A percentile compares a stretch with the other conserved stretches of the same genome.
Evolutionary conservation across 2,797 vertebrate genomes (phyloP).

Genomic region (Syngnathus rostellatus): DNA sequence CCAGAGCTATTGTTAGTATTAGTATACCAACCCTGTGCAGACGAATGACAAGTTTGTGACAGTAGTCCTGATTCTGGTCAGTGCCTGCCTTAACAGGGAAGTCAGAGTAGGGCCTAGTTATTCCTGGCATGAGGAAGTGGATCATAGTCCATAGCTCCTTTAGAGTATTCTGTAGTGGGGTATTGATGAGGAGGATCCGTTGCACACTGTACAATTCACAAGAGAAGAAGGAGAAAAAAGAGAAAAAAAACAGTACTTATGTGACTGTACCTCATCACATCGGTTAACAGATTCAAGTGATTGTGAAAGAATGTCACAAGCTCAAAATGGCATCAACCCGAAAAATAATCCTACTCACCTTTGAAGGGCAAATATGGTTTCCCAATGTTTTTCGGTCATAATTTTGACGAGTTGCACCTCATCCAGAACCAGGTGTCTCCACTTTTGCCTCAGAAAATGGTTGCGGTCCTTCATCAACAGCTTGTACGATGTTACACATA

Average conservation of each 20-base stretch:
- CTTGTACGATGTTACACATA: conserved; percentile 90
- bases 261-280: neutral
- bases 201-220: conserved; percentile 69
- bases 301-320: neutral
- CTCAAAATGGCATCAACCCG: neutral
- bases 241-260: neutral
- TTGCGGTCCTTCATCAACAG: conserved; percentile 83
- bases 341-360: conserved; percentile 60
- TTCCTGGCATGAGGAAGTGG: conserved; percentile 85
- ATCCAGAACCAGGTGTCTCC: conserved; percentile 84
- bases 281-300: neutral
- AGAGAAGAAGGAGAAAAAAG: neutral
- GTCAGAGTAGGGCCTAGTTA: conserved; percentile 80
- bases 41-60: conserved; percentile 88
- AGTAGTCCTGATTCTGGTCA: conserved; percentile 92
- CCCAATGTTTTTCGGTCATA: conserved; percentile 89
- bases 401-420: conserved; percentile 88
- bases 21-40: conserved; percentile 78
- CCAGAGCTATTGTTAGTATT: neutral
- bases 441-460: conserved; percentile 78
- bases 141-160: conserved; percentile 91
- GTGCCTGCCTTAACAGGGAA: conserved; percentile 84
- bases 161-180: conserved; percentile 82
- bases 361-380: conserved; percentile 78
- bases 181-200: conserved; percentile 84